Evolutionary conservation across 2,113 vertebrate genomes (phyloP), one percentile per base, ranked within the genome.

Genomic region (Cynocephalus volans): DNA sequence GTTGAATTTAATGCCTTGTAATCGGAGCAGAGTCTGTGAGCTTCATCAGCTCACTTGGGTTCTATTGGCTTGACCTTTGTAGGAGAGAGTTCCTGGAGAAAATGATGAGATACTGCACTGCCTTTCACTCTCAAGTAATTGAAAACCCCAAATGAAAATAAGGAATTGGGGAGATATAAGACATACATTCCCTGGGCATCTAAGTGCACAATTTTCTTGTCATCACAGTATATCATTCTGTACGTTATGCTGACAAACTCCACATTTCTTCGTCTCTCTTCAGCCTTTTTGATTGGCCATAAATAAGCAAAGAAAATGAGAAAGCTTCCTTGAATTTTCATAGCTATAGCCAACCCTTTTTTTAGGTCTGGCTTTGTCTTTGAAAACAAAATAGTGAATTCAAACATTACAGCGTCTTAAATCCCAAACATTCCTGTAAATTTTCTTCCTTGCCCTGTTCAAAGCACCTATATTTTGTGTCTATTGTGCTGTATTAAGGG

Each of bases 351-450:
- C 4, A 72, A 48, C 8, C 8, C 19, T 52, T n/a, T 62, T 76
- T 77, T 80, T 70, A 75, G 28, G 48, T 77, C 88, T 93, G 41
- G 60, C 67, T 69, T 75, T 89, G 58, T 82, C 62, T 93, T 96
- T 92, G 77, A 86, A 88, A 83, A 85, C 21, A 79, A 86, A 93
- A 65, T n/a, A 23, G 82, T 56, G 24, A 85, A 91, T 96, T 93
- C 26, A 69, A 73, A 21, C 56, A 83, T 54, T 83, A n/a, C 3
- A 50, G 17, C 62, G 52, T 77, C 48, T 14, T 83, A 85, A 94
- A 67, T 91, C n/a, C 12, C n/a, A 96, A 45, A 69, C 15, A 77
- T 93, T 93, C 75, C 85, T 75, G 54, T 85, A 87, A 77, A 82
- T 88, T 95, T 85, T 60, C 64, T 94, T 76, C 52, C 31, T 92